A percentile compares a stretch with the other conserved stretches of the same genome.
phyloP scores from a whole-genome alignment of 2,888 invertebrate species.

The Oegoconia quadripuncta region DNA sequence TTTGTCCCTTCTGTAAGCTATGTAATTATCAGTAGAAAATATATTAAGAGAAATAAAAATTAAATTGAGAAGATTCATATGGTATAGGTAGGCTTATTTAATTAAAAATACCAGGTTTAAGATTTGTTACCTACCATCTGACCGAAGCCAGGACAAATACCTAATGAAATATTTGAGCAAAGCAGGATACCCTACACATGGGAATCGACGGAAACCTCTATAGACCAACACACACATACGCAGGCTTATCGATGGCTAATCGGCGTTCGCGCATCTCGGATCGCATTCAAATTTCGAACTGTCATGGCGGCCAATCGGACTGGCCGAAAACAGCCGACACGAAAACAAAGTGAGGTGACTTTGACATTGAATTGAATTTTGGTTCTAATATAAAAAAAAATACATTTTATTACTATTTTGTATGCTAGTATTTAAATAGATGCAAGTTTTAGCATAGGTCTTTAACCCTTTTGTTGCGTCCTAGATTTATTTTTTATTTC shows the following conservation, averaged over 20 bases:
- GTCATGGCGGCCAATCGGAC: conserved; percentile 61
- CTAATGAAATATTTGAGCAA: conserved; percentile 8
- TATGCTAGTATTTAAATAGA: neutral
- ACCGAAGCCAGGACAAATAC: too few species aligned
- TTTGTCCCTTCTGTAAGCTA: too few species aligned
- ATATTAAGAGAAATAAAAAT: too few species aligned
- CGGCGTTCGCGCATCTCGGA: conserved; percentile 69
- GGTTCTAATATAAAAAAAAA: conserved; percentile 29
- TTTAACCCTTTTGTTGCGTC: too few species aligned
- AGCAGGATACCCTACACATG: conserved; percentile 49
- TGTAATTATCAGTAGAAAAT: too few species aligned
- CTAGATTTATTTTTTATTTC: too few species aligned
- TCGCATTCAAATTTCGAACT: conserved; percentile 74
- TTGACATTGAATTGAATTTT: conserved; percentile 64
- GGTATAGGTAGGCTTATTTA: too few species aligned
- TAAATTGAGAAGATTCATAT: too few species aligned
- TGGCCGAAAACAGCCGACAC: conserved; percentile 45
- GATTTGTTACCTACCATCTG: too few species aligned
- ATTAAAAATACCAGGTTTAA: too few species aligned
- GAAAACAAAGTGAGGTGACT: conserved; percentile 46
- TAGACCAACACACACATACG: conserved; percentile 42
- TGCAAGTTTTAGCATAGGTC: too few species aligned
- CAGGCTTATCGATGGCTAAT: conserved; percentile 66
- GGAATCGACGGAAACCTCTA: conserved; percentile 57
- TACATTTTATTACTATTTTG: neutral